Percentiles rank a stretch among this genome's conserved stretches.
phyloP scores from a whole-genome alignment of 2,888 invertebrate species.

The Clusia tigrina region DNA sequence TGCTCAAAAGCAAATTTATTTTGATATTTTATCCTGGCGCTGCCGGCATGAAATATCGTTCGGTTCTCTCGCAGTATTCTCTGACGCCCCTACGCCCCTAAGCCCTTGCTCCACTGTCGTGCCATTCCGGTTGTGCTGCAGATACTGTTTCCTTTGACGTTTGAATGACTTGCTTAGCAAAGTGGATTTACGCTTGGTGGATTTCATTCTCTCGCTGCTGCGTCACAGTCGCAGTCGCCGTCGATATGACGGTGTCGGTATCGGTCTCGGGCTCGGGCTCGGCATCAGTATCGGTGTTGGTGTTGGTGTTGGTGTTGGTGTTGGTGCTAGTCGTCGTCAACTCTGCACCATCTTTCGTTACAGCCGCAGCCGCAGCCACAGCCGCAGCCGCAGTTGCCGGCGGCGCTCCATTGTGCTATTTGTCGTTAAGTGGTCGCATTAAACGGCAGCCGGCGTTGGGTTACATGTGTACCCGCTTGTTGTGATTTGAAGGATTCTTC shows the following conservation, averaged over 20 bases:
- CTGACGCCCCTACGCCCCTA: not conserved
- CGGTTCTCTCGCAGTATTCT: not conserved
- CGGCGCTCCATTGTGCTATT: conserved; percentile 1
- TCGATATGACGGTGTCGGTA: not conserved
- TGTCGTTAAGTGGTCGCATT: conserved; percentile 7
- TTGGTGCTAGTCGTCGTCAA: not conserved
- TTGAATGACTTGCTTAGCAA: not conserved
- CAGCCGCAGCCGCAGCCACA: too few species aligned
- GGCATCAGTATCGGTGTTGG: not conserved
- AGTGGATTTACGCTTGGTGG: not conserved
- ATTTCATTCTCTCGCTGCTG: not conserved
- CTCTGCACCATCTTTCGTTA: not conserved
- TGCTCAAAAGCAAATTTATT: conserved; percentile 48
- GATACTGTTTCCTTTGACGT: not conserved
- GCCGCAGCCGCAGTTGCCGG: conserved; percentile 1
- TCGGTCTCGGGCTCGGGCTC: not conserved
- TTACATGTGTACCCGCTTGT: not conserved
- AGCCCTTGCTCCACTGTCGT: not conserved
- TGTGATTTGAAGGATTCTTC: not conserved
- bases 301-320: conserved; percentile 13
- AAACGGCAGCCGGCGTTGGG: not conserved
- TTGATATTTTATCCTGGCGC: conserved; percentile 30
- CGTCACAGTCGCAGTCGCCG: not conserved
- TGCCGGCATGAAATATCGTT: not conserved
- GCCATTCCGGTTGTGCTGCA: not conserved